A percentile compares a stretch with the other conserved stretches of the same genome.
Conservation (phyloP, 2,113 vertebrate genomes). For the Callithrix jacchus region DNA sequence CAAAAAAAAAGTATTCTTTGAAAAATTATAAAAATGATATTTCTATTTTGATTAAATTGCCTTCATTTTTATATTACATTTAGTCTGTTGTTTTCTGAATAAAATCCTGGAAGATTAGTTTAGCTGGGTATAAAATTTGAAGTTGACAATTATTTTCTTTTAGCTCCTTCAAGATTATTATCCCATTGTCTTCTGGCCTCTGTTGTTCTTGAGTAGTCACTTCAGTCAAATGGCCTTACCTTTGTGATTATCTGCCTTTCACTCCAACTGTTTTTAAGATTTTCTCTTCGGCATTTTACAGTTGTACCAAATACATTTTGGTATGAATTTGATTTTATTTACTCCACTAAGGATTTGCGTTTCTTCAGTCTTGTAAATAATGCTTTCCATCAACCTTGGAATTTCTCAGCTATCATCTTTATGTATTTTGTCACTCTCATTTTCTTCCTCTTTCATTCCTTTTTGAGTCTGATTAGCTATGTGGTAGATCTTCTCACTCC, state of each 20-base stretch:
- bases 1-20: not conserved
- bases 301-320: not conserved
- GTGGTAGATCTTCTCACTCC: not conserved
- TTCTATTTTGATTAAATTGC: not conserved
- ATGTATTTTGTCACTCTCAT: not conserved
- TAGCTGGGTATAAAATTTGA: not conserved
- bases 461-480: not conserved
- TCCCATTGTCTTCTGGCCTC: not conserved
- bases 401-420: not conserved
- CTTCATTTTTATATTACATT: not conserved
- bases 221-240: not conserved
- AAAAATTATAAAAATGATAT: not conserved
- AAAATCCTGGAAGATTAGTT: not conserved
- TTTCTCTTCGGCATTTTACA: not conserved
- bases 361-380: not conserved
- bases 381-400: not conserved
- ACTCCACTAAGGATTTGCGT: not conserved
- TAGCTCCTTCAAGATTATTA: not conserved
- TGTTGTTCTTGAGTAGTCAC: not conserved
- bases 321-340: not conserved
- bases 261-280: not conserved
- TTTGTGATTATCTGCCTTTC: not conserved
- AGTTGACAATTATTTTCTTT: not conserved
- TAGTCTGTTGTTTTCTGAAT: not conserved
- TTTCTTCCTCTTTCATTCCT: too few relatives aligned